Conservation (phyloP, 1,140 invertebrate species). For the Brachionus angularis region DNA sequence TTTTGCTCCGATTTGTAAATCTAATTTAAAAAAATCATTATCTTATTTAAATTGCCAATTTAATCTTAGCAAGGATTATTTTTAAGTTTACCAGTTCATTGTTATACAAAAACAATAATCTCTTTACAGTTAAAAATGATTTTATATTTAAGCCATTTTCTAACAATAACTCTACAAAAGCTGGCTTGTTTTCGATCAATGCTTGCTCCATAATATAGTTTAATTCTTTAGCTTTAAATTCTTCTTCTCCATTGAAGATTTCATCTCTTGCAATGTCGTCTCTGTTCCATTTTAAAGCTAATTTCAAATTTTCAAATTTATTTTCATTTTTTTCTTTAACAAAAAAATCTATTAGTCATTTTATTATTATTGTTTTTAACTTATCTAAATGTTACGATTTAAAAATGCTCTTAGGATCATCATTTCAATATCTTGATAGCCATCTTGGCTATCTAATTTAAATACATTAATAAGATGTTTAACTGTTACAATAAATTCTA, state of each 20-base stretch:
- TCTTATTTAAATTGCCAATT: no score
- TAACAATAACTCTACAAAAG: constrained; percentile 89
- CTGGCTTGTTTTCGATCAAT: constrained; percentile 86
- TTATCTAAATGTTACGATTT: constrained; percentile 28
- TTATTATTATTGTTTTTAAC: no score
- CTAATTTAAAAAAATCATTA: no score
- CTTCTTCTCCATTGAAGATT: constrained; percentile 46
- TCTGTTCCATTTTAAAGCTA: constrained; percentile 47
- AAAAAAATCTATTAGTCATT: no score
- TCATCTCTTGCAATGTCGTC: constrained; percentile 46
- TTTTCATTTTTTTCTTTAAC: constrained; percentile 8
- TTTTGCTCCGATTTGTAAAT: no score
- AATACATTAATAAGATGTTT: constrained; percentile 7
- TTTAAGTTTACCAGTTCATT: constrained; percentile 50
- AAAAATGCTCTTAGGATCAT: constrained; percentile 29
- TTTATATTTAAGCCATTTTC: constrained; percentile 96
- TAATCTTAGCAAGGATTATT: no score
- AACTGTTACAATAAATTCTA: neutral
- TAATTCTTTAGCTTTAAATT: constrained; percentile 45
- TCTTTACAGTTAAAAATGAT: constrained; percentile 87
- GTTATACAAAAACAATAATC: constrained; percentile 67
- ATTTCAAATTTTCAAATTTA: constrained; percentile 45
- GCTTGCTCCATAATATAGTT: constrained; percentile 67
- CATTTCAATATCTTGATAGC: constrained; percentile 29
- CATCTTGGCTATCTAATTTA: neutral